phyloP scores from a whole-genome alignment of 2,113 vertebrate genomes.

The Spea bombifrons region DNA sequence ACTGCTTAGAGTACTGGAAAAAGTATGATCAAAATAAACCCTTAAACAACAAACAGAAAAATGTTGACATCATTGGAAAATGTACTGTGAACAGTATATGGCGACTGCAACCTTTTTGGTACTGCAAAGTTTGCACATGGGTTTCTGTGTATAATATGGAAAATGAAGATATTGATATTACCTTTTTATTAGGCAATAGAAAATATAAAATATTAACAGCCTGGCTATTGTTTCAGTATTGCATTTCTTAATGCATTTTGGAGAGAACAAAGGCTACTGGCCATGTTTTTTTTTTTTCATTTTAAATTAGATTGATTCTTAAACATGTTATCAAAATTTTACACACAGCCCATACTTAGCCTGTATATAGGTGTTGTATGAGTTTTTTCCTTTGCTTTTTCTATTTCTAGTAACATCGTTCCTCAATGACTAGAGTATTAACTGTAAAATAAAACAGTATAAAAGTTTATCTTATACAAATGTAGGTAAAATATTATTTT shows the following conservation, averaged over 20 bases:
- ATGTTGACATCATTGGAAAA: conserved; percentile 3
- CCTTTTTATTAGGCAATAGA: background rate
- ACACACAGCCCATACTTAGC: too few relatives aligned
- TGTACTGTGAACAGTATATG: conserved; percentile 17
- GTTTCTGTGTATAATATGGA: conserved; percentile 2
- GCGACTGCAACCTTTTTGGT: conserved; percentile 29
- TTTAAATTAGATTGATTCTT: too few relatives aligned
- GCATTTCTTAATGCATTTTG: background rate
- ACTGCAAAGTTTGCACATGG: conserved; percentile 38
- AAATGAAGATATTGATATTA: conserved; percentile 16
- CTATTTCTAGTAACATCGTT: too few relatives aligned
- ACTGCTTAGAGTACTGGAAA: conserved; percentile 32
- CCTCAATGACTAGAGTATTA: too few relatives aligned
- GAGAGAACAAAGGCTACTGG: background rate
- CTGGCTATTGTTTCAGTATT: background rate
- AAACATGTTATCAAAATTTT: too few relatives aligned
- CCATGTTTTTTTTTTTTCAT: too few relatives aligned
- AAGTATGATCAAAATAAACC: conserved; percentile 38
- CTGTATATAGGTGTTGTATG: too few relatives aligned
- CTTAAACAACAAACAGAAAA: conserved; percentile 17
- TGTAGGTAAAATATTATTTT: too few relatives aligned
- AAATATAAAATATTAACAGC: conserved; percentile 19
- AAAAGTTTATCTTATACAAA: too few relatives aligned
- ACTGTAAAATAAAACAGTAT: too few relatives aligned
- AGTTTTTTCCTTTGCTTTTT: too few relatives aligned